phyloP scores from a whole-genome alignment of 1,140 invertebrate genomes.

The Rhysida immarginata region DNA sequence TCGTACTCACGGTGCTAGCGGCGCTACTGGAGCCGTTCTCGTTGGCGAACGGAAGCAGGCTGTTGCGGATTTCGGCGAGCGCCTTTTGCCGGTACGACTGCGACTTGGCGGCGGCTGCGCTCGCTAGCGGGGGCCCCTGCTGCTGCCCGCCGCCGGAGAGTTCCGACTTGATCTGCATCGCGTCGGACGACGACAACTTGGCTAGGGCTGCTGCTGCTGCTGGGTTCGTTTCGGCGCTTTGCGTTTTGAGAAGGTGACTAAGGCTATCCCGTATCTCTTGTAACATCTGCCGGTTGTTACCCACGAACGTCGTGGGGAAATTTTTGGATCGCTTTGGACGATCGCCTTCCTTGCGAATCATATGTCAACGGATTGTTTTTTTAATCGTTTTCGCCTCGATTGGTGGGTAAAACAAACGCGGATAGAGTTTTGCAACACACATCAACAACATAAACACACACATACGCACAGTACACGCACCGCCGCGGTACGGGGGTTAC shows the following conservation, averaged over 20 bases:
- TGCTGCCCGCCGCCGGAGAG: background rate
- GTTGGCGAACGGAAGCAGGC: conserved; percentile 65
- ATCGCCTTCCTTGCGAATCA: conserved; percentile 10
- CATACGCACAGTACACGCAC: too few relatives aligned
- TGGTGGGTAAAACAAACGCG: background rate
- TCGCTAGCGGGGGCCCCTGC: background rate
- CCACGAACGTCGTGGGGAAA: conserved; percentile 17
- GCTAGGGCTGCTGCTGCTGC: conserved; percentile 9
- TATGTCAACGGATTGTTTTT: conserved; percentile 1
- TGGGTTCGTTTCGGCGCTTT: conserved; percentile 13
- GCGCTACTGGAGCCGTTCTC: conserved; percentile 50
- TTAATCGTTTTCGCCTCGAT: background rate
- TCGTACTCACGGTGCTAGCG: conserved; percentile 52
- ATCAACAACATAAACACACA: too few relatives aligned
- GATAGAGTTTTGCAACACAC: too few relatives aligned
- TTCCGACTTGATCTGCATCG: conserved; percentile 16
- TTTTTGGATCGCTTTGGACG: conserved; percentile 6
- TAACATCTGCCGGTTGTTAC: conserved; percentile 26
- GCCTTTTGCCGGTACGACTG: conserved; percentile 61
- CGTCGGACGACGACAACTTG: background rate
- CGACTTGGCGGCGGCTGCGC: conserved; percentile 9
- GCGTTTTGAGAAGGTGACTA: conserved; percentile 22
- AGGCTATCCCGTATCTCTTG: conserved; percentile 25
- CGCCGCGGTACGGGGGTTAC: too few relatives aligned
- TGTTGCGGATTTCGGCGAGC: conserved; percentile 70